phyloP scores from a whole-genome alignment of 2,888 invertebrate species.

The Papilio elwesi region DNA sequence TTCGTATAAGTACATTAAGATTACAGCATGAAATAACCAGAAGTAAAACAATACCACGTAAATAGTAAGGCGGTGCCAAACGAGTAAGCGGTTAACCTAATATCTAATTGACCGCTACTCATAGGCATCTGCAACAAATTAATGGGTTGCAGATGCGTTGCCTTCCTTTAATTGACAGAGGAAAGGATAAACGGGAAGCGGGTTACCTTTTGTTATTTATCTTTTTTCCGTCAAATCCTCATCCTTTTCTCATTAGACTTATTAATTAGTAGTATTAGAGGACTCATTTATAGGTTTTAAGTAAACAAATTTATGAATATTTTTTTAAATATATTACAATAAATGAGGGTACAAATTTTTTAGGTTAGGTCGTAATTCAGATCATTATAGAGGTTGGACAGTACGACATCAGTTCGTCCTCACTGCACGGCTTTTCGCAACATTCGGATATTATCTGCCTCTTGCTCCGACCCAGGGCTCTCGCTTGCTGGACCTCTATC shows the following conservation, averaged over 20 bases:
- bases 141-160: too few species aligned
- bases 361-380: neutral
- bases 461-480: slow-evolving; percentile 50
- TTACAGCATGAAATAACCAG: too few species aligned
- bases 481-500: slow-evolving; percentile 48
- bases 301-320: neutral
- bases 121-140: too few species aligned
- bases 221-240: too few species aligned
- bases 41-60: too few species aligned
- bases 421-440: slow-evolving; percentile 55
- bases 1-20: too few species aligned
- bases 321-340: slow-evolving; percentile 5
- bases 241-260: neutral
- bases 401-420: slow-evolving; percentile 51
- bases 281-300: neutral
- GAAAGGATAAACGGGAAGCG: too few species aligned
- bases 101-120: too few species aligned
- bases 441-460: slow-evolving; percentile 55
- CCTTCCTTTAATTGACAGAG: too few species aligned
- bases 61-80: too few species aligned
- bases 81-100: too few species aligned
- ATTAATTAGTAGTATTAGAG: neutral
- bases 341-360: slow-evolving; percentile 5
- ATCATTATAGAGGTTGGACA: slow-evolving; percentile 43
- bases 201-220: too few species aligned